A percentile compares a stretch with the other conserved stretches of the same genome.
Evolutionary conservation across 2,888 invertebrate genomes (phyloP).

Genomic region (Hofmannophila pseudospretella): DNA sequence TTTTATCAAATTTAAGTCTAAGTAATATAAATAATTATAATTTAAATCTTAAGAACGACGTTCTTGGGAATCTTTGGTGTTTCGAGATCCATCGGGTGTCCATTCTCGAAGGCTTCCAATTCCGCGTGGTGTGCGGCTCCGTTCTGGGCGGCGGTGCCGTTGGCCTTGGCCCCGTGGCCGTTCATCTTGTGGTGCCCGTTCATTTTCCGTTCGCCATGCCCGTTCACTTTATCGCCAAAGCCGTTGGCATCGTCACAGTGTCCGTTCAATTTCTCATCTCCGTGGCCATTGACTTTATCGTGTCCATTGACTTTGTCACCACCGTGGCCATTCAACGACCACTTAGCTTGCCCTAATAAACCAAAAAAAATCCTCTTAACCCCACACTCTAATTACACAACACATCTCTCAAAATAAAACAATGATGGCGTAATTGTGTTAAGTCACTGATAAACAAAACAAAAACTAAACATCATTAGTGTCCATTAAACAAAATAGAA

Average conservation of each 20-base stretch:
- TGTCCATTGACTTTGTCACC: constrained; percentile 15
- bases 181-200: constrained; percentile 25
- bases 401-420: constrained; percentile 19
- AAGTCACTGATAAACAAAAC: constrained; percentile 22
- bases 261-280: constrained; percentile 14
- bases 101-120: constrained; percentile 36
- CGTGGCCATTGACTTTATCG: constrained; percentile 17
- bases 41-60: constrained; percentile 65
- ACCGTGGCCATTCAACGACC: constrained; percentile 20
- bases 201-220: constrained; percentile 26
- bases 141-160: constrained; percentile 22
- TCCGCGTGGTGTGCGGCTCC: constrained; percentile 21
- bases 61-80: constrained; percentile 71
- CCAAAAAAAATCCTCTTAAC: constrained; percentile 32
- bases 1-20: constrained; percentile 52
- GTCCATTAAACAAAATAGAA: constrained; percentile 14
- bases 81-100: constrained; percentile 52
- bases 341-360: constrained; percentile 60
- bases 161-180: constrained; percentile 23
- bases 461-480: constrained; percentile 7
- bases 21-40: constrained; percentile 29
- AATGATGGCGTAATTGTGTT: constrained; percentile 66
- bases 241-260: constrained; percentile 26
- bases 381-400: constrained; percentile 37
- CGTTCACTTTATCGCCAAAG: constrained; percentile 29